Evolutionary conservation across 2,888 invertebrate species (phyloP).

Genomic region (Eupithecia insigniata): DNA sequence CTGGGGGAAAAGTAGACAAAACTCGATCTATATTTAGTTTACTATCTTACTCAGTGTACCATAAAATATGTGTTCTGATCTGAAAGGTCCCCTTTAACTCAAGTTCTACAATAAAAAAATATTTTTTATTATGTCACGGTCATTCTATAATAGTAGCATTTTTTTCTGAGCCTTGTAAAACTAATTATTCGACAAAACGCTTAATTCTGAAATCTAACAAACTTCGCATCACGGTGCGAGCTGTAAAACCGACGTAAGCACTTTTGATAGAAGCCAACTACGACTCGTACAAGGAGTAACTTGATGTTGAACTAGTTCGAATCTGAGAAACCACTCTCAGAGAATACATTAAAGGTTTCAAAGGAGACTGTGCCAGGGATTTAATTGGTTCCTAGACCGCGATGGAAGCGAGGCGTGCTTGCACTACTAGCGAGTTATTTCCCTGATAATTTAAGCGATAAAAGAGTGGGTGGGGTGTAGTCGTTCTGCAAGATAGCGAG

Average conservation of each 20-base stretch:
- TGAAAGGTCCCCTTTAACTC: too few relatives aligned
- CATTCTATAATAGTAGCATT: too few relatives aligned
- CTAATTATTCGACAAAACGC: neutral
- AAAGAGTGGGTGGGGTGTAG: slow-evolving; percentile 19
- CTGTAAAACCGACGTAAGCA: neutral
- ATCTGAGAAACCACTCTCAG: neutral
- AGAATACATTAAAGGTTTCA: slow-evolving; percentile 3
- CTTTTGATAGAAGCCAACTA: neutral
- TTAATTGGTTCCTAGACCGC: slow-evolving; percentile 25
- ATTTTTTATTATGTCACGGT: too few relatives aligned
- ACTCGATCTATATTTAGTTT: too few relatives aligned
- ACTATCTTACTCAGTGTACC: too few relatives aligned
- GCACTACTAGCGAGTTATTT: neutral
- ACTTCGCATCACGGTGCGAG: neutral
- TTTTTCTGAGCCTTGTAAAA: too few relatives aligned
- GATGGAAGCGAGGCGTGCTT: slow-evolving; percentile 18
- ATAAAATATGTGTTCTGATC: too few relatives aligned
- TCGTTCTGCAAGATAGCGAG: neutral
- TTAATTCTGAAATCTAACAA: neutral
- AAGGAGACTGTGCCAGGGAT: slow-evolving; percentile 2
- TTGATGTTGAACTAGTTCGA: slow-evolving; percentile 2
- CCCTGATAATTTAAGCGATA: slow-evolving; percentile 5
- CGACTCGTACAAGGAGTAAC: neutral
- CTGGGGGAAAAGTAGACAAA: too few relatives aligned
- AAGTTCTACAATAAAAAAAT: too few relatives aligned